A percentile compares a stretch with the other conserved stretches of the same genome.
phyloP scores from a whole-genome alignment of 2,888 invertebrate species.

The Metacarcinus magister region DNA sequence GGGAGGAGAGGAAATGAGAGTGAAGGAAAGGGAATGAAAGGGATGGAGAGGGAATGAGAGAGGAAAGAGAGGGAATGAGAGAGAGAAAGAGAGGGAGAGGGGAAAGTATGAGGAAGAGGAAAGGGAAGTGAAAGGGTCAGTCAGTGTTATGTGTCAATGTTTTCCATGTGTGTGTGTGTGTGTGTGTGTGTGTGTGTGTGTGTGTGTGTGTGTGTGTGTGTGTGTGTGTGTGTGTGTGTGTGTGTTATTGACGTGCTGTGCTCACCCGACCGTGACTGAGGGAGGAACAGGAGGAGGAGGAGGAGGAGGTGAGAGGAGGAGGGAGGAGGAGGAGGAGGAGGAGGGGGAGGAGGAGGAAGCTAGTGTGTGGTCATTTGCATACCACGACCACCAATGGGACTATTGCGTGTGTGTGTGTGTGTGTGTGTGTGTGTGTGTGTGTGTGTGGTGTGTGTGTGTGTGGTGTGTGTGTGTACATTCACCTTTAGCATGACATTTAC shows the following conservation, averaged over 20 bases:
- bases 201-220: slow-evolving; percentile 16
- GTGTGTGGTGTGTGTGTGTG: slow-evolving; percentile 26
- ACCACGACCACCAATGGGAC: slow-evolving; percentile 14
- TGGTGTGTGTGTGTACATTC: not conserved
- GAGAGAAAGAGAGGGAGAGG: not conserved
- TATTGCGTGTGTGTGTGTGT: slow-evolving; percentile 5
- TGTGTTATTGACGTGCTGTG: slow-evolving; percentile 26
- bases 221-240: slow-evolving; percentile 26
- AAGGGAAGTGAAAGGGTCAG: not conserved
- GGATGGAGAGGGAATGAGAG: not conserved
- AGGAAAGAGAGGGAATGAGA: not conserved
- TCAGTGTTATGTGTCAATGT: not conserved
- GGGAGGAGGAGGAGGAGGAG: slow-evolving; percentile 21
- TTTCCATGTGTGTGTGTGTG: not conserved
- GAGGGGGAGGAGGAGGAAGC: too few species aligned
- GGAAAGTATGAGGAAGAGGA: not conserved
- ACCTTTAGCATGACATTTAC: not conserved
- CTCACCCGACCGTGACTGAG: not conserved
- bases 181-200: slow-evolving; percentile 2
- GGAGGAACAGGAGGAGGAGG: not conserved
- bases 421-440: slow-evolving; percentile 6
- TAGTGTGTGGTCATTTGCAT: not conserved
- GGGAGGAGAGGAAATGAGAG: too few species aligned
- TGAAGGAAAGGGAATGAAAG: not conserved
- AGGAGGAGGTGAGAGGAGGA: not conserved